A percentile compares a stretch with the other conserved stretches of the same genome.
Evolutionary conservation across 2,797 vertebrate species (phyloP).

Genomic region (Heterohyrax brucei): DNA sequence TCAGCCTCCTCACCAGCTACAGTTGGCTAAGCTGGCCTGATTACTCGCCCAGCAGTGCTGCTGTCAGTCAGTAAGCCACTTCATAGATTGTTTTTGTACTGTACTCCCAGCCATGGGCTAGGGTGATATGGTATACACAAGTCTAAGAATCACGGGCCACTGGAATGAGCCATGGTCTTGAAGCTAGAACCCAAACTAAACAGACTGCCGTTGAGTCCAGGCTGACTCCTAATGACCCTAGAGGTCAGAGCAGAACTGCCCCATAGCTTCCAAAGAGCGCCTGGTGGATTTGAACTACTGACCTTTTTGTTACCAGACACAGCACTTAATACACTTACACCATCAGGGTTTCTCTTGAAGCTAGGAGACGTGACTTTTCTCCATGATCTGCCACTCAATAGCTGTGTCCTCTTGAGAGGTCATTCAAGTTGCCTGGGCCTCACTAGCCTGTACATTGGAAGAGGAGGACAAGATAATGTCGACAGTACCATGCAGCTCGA

Average conservation of each 20-base stretch:
- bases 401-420: neutral
- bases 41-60: neutral
- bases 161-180: neutral
- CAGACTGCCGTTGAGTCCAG: too few species aligned
- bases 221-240: too few species aligned
- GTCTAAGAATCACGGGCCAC: neutral
- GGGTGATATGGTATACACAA: neutral
- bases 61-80: accelerated
- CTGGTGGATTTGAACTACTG: too few species aligned
- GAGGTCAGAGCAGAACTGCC: too few species aligned
- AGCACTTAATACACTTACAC: too few species aligned
- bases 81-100: neutral
- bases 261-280: too few species aligned
- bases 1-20: neutral
- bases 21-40: too few species aligned
- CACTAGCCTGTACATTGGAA: neutral
- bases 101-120: neutral
- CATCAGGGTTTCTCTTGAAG: neutral
- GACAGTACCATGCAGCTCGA: accelerated
- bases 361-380: neutral
- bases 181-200: neutral
- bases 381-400: neutral
- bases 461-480: neutral
- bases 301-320: too few species aligned
- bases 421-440: neutral